Evolutionary conservation across 2,113 vertebrate species (phyloP), one percentile per base, ranked within the genome.

Genomic region (Tylochromis polylepis): DNA sequence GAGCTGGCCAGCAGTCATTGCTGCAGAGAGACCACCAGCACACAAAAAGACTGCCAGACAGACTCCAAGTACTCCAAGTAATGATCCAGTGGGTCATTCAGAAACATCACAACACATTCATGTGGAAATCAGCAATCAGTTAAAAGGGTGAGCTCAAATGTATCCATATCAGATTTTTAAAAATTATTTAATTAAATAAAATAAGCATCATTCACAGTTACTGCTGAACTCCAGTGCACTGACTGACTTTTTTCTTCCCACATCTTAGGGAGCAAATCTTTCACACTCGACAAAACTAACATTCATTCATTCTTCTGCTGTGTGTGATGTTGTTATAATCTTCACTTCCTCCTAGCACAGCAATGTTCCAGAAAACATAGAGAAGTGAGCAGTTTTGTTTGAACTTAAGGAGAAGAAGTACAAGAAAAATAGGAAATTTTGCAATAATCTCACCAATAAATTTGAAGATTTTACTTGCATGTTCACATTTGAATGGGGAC

Each of bases 21-120:
- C 12, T 36, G 55, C 29, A 86, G 62, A 86, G 46, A 62, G 87
- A 93, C 86, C 93, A 91, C 85, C 87, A 75, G 46, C 53, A 43
- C 38, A 81, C 80, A 41, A 57, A 46, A 31, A 56, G 18, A 53
- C 41, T 29, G 27, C 29, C 83, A 70, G 53, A 79, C 84, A 55
- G 85, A 41, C 83, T 90, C 49, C 59, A 38, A 77, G 36, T 56
- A 41, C 81, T 88, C 60, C 55, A 55, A 80, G 49, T 58, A 85
- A 80, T 87, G 80, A 92, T 86, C 58, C 20, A 80, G 84, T 27
- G 41, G 84, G 43, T 67, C 80, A 80, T 88, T 89, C 86, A 85
- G 79, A 87, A 87, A 89, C 51, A 87, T 87, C 72, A 62, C 27
- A 1, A 81, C 46, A 53, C 11, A 77, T 53, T 77, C 34, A 87